Evolutionary conservation across 2,797 vertebrate genomes (phyloP).

Genomic region (Trachurus trachurus): DNA sequence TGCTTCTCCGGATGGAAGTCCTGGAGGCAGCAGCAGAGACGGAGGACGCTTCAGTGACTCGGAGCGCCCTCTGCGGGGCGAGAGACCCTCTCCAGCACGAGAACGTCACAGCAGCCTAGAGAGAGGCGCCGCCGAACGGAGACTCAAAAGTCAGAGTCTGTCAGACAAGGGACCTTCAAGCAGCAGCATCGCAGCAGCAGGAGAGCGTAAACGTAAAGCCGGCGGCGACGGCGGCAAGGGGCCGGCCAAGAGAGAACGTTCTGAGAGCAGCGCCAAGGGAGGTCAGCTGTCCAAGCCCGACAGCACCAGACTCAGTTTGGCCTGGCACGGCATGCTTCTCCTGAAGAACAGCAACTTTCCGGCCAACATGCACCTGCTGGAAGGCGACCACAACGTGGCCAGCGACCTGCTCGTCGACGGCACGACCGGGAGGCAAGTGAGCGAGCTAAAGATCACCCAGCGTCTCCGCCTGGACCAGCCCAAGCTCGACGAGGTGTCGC

Average conservation of each 20-base stretch:
- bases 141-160: constrained; percentile 80
- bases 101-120: constrained; percentile 92
- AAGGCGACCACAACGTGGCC: constrained; percentile 94
- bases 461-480: constrained; percentile 98
- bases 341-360: constrained; percentile 99
- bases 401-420: constrained; percentile 93
- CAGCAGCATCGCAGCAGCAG: constrained; percentile 54
- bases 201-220: constrained; percentile 85
- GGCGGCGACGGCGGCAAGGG: constrained; percentile 90
- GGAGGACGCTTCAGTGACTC: constrained; percentile 93
- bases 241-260: constrained; percentile 87
- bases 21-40: constrained; percentile 89
- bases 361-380: constrained; percentile 97
- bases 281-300: constrained; percentile 82
- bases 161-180: constrained; percentile 75
- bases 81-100: constrained; percentile 89
- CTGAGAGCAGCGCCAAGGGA: constrained; percentile 82
- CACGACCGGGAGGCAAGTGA: constrained; percentile 91
- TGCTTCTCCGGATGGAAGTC: constrained; percentile 91
- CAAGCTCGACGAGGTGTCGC: constrained; percentile 98
- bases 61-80: constrained; percentile 90
- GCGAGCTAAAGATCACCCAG: constrained; percentile 98
- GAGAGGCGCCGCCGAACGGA: constrained; percentile 86
- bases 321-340: constrained; percentile 98
- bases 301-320: constrained; percentile 89